Evolutionary conservation across 2,113 vertebrate species (phyloP), one percentile per base, ranked within the genome.

Genomic region (Indicator maculatus): DNA sequence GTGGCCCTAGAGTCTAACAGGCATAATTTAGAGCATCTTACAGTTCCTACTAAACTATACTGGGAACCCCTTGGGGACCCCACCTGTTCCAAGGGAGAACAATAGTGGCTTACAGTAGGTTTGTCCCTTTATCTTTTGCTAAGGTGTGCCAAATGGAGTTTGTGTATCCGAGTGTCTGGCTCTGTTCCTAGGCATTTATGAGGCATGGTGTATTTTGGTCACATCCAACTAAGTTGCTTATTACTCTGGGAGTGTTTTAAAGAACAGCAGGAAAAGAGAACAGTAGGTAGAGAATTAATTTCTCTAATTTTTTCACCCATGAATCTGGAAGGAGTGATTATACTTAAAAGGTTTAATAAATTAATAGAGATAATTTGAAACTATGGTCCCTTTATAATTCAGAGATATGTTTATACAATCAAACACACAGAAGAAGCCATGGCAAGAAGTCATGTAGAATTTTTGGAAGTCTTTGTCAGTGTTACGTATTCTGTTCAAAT

Each of bases 1-100:
- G 95, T 61, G 74, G 64, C 79, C 87, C 87, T 74, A 15, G 79
- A 67, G 27, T 81, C 72, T 11, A 91, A 93, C 56, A 78, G 88
- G 53, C 75, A 6, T 4, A 10, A 17, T 61, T 71, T 33, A 30
- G 58, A 75, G 72, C 58, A 61, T 80, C 85, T 79, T 65, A 45
- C 17, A 3, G 41, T 13, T 86, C 52, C 69, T 88, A 69, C 30
- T 1, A 8, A 72, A 63, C 59, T 44, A 6, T 52, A 45, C 56
- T 83, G 72, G 74, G 81, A 93, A 52, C 15, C 20, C 72, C 61
- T 8, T 19, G 72, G 69, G 82, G 75, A 44, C 33, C 66, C 53
- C 82, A 93, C 90, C 79, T 94, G 85, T 56, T 91, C 79, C 67
- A 64, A 36, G 20, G 50, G 56, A 61, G 50, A 75, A 91, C 75